phyloP scores from a whole-genome alignment of 2,888 invertebrate species.

The Stenolophus ochropezus region DNA sequence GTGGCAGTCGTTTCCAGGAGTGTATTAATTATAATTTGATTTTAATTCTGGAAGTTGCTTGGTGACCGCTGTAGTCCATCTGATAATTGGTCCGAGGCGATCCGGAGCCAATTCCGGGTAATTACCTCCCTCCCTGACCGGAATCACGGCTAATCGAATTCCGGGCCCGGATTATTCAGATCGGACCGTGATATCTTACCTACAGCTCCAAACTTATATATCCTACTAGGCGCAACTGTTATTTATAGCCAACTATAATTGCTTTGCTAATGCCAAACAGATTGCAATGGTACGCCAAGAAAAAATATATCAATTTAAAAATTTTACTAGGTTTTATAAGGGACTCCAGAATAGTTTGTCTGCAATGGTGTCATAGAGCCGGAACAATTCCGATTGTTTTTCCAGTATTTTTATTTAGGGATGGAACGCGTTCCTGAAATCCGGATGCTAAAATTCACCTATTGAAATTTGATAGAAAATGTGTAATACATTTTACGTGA shows the following conservation, averaged over 20 bases:
- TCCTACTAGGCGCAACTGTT: background rate
- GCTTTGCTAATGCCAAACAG: too few relatives aligned
- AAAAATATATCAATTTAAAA: too few relatives aligned
- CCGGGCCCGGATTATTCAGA: conserved; percentile 54
- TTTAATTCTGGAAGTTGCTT: background rate
- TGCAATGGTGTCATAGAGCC: too few relatives aligned
- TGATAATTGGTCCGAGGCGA: conserved; percentile 55
- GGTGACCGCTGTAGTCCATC: conserved; percentile 10
- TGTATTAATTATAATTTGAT: background rate
- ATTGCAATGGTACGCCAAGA: too few relatives aligned
- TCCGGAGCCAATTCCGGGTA: conserved; percentile 47
- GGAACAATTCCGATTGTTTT: too few relatives aligned
- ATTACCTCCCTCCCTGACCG: conserved; percentile 48
- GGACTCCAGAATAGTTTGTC: too few relatives aligned
- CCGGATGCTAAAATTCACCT: too few relatives aligned
- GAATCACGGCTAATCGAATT: conserved; percentile 58
- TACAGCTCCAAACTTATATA: background rate
- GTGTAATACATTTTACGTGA: too few relatives aligned
- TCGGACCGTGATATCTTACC: conserved; percentile 30
- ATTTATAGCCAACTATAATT: background rate
- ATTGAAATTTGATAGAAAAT: too few relatives aligned
- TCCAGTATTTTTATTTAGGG: too few relatives aligned
- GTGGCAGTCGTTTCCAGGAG: background rate
- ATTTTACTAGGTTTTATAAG: too few relatives aligned
- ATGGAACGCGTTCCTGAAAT: too few relatives aligned